Evolutionary conservation across 2,113 vertebrate genomes (phyloP).

Genomic region (Gnathonemus echidnorhynchus): DNA sequence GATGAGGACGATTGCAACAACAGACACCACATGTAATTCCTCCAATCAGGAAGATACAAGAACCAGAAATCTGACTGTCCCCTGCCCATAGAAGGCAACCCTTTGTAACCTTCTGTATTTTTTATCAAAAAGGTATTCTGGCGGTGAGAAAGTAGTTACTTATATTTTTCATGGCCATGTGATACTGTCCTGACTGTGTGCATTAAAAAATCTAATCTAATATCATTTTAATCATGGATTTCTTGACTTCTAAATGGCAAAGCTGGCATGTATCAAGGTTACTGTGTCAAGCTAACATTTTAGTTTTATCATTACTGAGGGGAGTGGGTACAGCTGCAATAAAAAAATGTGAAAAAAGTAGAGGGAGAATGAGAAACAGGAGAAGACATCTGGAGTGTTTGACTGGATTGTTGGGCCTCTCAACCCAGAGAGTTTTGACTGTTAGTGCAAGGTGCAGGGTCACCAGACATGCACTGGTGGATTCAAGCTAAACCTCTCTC

Average conservation of each 20-base stretch:
- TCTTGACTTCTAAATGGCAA: background rate
- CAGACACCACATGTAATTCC: background rate
- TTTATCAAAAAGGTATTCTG: background rate
- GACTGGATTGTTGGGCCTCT: background rate
- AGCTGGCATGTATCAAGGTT: background rate
- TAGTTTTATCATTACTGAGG: background rate
- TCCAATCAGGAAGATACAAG: background rate
- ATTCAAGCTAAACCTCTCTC: background rate
- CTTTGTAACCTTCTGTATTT: background rate
- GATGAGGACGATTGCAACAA: background rate
- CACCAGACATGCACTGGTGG: background rate
- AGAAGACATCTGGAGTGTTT: background rate
- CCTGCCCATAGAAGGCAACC: background rate
- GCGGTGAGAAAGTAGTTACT: background rate
- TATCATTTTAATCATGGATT: background rate
- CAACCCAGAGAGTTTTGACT: background rate
- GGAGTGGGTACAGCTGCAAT: background rate
- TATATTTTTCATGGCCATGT: background rate
- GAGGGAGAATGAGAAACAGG: background rate
- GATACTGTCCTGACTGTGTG: background rate
- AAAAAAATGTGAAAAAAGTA: background rate
- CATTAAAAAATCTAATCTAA: background rate
- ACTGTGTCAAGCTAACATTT: background rate
- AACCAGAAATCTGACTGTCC: background rate
- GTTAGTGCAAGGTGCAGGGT: background rate